Base-by-base conservation (phyloP, 2,888 invertebrate species). In the Tridacna crocea region DNA sequence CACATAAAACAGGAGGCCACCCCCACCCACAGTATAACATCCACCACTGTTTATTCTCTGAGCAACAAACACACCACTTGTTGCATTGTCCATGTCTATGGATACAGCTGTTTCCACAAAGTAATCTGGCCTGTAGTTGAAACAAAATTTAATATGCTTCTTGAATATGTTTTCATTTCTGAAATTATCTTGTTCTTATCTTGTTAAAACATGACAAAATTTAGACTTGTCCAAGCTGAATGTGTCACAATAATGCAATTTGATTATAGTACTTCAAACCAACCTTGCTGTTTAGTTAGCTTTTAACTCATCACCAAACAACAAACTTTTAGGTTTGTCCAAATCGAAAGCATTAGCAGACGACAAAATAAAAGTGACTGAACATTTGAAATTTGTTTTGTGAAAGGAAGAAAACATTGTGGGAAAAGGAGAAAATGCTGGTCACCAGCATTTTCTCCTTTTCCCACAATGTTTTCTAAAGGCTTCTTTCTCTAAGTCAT, bases 41-140 rank as follows among this genome's bases (percentile, higher is more conserved):
- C 94, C 94, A 17, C 93, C 92, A 70, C 92, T 85, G 84, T 92
- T 89, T 15, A 94, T 90, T 26, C 93, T 82, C 22, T 89, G 92
- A 4, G 93, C 94, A 19, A 94, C 63, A 83, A 92, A 94, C 36
- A 92, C 90, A 1, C 93, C 93, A 12, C 88, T 72, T 8, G 92
- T 89, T 10, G 88, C 91, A 82, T 93, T 93, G 11, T 90, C 88
- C 10, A 48, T 60, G 22, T 90, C 91, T 8, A 92, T 72, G 17
- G 79, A 77, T 0, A 91, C 88, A n/a, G 92, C 91, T 11, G 89
- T 90, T 63, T 87, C 82, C 15, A 92, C 88, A 61, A 82, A 88
- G 15, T 93, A 83, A 76, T 94, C 91, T n/a, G 87, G 82, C 93
- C 94, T 94, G 89, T 0, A 73, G 82, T 70, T 63, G n/a, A 47